A percentile compares a stretch with the other conserved stretches of the same genome.
These are phyloP conservation scores for Teinopalpus imperialis DNA, from an alignment of 2,888 invertebrate genomes.

Conservation along the genomic window DNA sequence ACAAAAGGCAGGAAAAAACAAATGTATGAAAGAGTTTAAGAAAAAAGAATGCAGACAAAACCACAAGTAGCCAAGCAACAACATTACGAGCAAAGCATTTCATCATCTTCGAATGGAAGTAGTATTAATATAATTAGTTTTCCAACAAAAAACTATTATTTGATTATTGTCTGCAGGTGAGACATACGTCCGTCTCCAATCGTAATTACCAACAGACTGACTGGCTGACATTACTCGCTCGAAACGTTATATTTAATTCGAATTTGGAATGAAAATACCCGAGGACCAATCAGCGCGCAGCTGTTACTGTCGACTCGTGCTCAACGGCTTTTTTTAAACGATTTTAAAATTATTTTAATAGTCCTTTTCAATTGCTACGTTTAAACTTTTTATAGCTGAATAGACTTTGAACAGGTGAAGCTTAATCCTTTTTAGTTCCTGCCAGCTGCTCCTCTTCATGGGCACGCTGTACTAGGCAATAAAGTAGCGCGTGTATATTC, in stretches of 20 bases:
- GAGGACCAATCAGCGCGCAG: conserved; percentile 56
- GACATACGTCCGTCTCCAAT: conserved; percentile 42
- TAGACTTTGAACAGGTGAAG: conserved; percentile 16
- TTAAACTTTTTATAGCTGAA: conserved; percentile 8
- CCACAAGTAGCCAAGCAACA: conserved; percentile 1
- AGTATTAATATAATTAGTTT: conserved; percentile 20
- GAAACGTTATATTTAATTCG: conserved; percentile 49
- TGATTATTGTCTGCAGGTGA: conserved; percentile 47
- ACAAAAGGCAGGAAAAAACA: background rate
- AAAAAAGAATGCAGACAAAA: conserved; percentile 5
- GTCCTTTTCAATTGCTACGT: conserved; percentile 36
- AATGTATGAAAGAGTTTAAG: background rate
- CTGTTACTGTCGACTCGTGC: conserved; percentile 62
- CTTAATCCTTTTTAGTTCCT: conserved; percentile 5
- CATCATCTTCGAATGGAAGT: conserved; percentile 19
- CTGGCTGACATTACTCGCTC: conserved; percentile 34
- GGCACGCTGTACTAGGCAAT: no score
- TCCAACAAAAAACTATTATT: conserved; percentile 31
- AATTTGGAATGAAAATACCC: conserved; percentile 56
- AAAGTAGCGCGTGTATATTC: no score
- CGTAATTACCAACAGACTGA: conserved; percentile 48
- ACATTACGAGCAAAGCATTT: conserved; percentile 19
- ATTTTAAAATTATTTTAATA: conserved; percentile 43
- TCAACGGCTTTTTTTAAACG: conserved; percentile 39
- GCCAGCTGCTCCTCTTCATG: no score